Base-by-base conservation (phyloP, 35 echinoderm and acorn worm genomes). In the Ophioderma brevispina region DNA sequence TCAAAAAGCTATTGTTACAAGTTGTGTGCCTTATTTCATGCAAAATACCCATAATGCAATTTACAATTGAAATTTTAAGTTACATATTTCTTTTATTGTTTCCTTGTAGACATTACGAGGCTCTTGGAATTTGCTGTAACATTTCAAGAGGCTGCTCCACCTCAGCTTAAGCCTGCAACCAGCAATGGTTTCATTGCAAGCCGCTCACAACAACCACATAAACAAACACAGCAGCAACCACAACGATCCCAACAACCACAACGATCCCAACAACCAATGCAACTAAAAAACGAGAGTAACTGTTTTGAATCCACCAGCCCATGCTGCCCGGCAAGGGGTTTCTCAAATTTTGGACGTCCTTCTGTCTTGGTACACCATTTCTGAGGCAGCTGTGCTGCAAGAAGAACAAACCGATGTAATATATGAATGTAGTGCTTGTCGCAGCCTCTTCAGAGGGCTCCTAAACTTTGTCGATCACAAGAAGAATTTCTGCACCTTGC, bases 381-480 rank as follows among this genome's bases (percentile, higher is more conserved):
- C 64, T 99, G 33, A 79, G 88, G 40, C 87, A 93, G 59, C 81
- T 99, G 41, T 99, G 32, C 94, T 95, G 0, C 94, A 95, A 39
- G 97, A 99, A 41, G 78, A 90, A 0, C n/a, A n/a, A n/a, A 46
- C 41, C 5, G 97, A 99, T 33, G 88, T 99, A 14, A 99, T 99
- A n/a, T 89, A 90, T 39, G 97, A 99, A 49, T 99, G 97, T 42
- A 77, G 88, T 5, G 85, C 87, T 0, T 99, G 97, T 76, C 94
- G 94, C 13, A 92, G 77, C 70, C 93, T 99, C 34, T 99, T 99
- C 59, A 82, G 97, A 46, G 91, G 94, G 31, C 82, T 99, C 35
- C 77, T 93, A 36, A 99, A 99, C 76, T 95, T 99, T 59, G 77
- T 99, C 28, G 97, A 99, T 39, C 97, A 99, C 77, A 99, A 99